Evolutionary conservation across 2,797 vertebrate species (phyloP).

Genomic region (Ataeniobius toweri): DNA sequence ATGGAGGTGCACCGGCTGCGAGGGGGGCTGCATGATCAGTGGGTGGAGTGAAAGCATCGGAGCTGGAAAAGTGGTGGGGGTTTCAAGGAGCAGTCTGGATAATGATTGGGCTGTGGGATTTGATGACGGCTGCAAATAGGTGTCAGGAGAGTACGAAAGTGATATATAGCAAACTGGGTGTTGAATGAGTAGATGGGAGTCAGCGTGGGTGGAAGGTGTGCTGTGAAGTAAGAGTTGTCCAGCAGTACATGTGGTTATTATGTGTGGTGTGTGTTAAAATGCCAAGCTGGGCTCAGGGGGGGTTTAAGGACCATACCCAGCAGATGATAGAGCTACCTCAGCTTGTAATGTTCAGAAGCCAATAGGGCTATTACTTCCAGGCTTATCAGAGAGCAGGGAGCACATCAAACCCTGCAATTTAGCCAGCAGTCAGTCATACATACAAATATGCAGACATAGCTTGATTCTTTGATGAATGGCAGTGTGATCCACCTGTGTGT

Average conservation of each 20-base stretch:
- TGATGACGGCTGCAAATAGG: conserved; percentile 61
- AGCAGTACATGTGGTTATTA: conserved; percentile 54
- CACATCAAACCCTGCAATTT: conserved; percentile 85
- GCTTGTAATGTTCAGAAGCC: conserved; percentile 79
- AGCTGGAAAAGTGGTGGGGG: conserved; percentile 34
- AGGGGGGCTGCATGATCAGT: conserved; percentile 52
- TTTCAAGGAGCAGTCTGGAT: conserved; percentile 47
- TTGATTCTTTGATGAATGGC: conserved; percentile 53
- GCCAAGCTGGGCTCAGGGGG: conserved; percentile 50
- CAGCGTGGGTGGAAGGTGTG: conserved; percentile 32
- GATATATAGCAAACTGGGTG: conserved; percentile 52
- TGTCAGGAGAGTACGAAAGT: conserved; percentile 60
- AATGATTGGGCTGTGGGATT: conserved; percentile 68
- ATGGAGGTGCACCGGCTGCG: conserved; percentile 59
- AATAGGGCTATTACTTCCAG: conserved; percentile 76
- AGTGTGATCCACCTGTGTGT: conserved; percentile 54
- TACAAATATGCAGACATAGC: conserved; percentile 41
- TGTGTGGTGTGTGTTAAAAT: conserved; percentile 44
- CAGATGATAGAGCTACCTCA: conserved; percentile 69
- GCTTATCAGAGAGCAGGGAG: conserved; percentile 73
- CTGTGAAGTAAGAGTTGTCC: conserved; percentile 40
- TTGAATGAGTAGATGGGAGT: conserved; percentile 44
- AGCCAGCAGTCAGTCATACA: conserved; percentile 66
- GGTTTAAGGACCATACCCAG: conserved; percentile 43
- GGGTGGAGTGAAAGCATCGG: conserved; percentile 46